Evolutionary conservation across 2,113 vertebrate species (phyloP), one percentile per base, ranked within the genome.

Genomic region (Pseudopodoces humilis): DNA sequence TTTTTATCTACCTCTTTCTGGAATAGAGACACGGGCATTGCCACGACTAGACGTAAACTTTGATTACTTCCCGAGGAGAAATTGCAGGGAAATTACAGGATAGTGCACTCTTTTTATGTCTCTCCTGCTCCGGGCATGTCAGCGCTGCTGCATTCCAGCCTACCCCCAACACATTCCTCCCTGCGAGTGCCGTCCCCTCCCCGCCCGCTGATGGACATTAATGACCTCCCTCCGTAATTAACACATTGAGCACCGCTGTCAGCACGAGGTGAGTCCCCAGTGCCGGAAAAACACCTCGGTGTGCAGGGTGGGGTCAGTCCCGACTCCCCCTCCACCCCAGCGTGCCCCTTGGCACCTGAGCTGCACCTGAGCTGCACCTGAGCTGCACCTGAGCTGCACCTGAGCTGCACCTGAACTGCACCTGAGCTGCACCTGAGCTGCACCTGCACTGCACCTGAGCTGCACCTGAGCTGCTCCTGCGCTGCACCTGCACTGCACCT

Each of bases 51-150:
- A 84, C 3, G 0, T 96, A 96, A 95, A 86, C 76, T 75, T 92
- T 94, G 79, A 95, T 88, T 92, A 91, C 94, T 95, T 96, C 83
- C 90, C 6, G 5, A 93, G 92, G 85, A 97, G 94, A 94, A 96
- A 93, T 84, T 88, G 72, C 93, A 92, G 88, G 72, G 90, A 94
- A 97, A 96, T 97, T 94, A 96, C 76, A 94, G 93, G 70, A 83
- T 86, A 75, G 85, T 1, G 9, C 5, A 2, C 44, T 90, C 79
- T 30, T 94, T 90, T 92, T 88, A 78, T 86, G 72, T 83, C 64
- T 74, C 50, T 86, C 11, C 90, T 92, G 90, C 88, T 93, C 16
- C 0, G 44, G 83, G 87, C 83, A 74, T 68, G 90, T 92, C 88
- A 86, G 92, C 49, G 13, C 44, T 81, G 58, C 80, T 41, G 72